A percentile compares a stretch with the other conserved stretches of the same genome.
Evolutionary conservation across 2,113 vertebrate species (phyloP).

Genomic region (Illadopsis cleaveri): DNA sequence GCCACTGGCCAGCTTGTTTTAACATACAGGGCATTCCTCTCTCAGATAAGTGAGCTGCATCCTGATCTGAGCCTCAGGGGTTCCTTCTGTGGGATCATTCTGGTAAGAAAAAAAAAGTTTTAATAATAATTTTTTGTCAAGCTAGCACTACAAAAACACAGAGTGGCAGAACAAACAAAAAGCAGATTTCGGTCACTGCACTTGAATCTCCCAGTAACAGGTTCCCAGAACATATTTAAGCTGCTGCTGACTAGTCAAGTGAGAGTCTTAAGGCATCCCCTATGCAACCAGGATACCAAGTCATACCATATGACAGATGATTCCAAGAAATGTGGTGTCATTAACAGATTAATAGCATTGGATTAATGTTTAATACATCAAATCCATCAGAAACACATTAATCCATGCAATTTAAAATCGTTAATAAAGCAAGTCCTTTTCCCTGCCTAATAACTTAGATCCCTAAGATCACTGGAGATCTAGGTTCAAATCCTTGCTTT

Average conservation of each 20-base stretch:
- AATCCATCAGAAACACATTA: background rate
- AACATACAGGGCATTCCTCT: fast-evolving
- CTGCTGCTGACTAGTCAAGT: background rate
- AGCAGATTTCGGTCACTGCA: background rate
- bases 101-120: background rate
- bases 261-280: background rate
- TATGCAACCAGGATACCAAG: background rate
- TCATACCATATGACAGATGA: background rate
- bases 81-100: background rate
- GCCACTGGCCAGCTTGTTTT: background rate
- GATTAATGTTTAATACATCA: background rate
- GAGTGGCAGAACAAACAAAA: background rate
- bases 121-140: background rate
- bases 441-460: background rate
- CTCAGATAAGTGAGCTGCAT: background rate
- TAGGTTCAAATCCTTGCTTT: background rate
- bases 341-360: background rate
- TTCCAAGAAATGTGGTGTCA: background rate
- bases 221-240: background rate
- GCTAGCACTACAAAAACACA: background rate
- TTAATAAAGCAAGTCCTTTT: background rate
- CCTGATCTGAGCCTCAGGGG: background rate
- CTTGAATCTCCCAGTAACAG: background rate
- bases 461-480: background rate
- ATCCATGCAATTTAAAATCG: background rate